phyloP scores from a whole-genome alignment of 92 coral and sea anemone genomes.

The Bergia sp. region DNA sequence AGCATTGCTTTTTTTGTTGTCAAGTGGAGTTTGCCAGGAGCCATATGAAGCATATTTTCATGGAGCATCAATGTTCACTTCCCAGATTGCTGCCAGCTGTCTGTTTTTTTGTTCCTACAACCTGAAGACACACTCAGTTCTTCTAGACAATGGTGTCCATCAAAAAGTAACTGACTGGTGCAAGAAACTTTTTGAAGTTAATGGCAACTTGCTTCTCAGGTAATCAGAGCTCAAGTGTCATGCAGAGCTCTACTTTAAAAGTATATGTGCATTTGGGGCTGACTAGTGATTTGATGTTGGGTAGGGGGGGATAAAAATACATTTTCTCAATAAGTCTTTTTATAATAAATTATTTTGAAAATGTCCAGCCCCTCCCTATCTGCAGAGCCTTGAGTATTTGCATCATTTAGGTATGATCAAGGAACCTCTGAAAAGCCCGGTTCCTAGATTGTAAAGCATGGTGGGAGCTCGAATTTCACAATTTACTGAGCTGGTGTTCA shows the following conservation, averaged over 20 bases:
- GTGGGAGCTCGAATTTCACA: too few species aligned
- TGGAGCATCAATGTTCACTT: background rate
- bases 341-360: too few species aligned
- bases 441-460: too few species aligned
- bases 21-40: background rate
- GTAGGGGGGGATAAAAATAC: background rate
- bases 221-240: background rate
- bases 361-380: too few species aligned
- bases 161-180: background rate
- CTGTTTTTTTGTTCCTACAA: constrained; percentile 14
- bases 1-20: background rate
- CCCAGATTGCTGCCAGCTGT: constrained; percentile 16
- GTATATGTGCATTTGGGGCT: background rate
- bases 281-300: too few species aligned
- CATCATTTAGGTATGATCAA: too few species aligned
- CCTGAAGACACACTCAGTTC: background rate
- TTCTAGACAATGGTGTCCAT: background rate
- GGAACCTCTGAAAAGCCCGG: too few species aligned
- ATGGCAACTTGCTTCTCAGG: constrained; percentile 17
- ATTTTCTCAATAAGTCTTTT: too few species aligned
- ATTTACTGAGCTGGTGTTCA: too few species aligned
- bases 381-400: too few species aligned
- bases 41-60: background rate
- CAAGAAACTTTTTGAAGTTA: background rate
- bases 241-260: background rate